Base-by-base conservation (phyloP, 2,888 invertebrate species). In the Dolomedes plantarius region DNA sequence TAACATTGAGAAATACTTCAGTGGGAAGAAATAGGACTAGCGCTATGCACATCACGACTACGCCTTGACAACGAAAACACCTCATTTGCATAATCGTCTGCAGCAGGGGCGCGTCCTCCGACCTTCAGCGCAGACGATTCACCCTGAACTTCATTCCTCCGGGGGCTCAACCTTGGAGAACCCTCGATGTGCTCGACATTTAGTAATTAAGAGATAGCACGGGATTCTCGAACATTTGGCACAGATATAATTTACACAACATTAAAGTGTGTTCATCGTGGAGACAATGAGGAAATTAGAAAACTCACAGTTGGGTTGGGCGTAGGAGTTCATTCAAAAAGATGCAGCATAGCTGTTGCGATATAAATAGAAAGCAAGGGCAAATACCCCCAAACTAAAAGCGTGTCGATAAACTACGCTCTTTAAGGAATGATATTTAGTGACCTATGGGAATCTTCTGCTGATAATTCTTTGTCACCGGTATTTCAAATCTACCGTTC, bases 101-200 rank as follows among this genome's bases (percentile, higher is more conserved):
- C 27, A 72, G 46, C 16, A 46, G 31, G 39, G 71, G 79, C 64
- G 72, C 46, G 72, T 65, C 65, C 36, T 7, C 29, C 28, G 73
- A 80, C 80, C 80, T 80, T 80, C 67, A 73, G 11, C n/a, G 28
- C 9, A 69, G 41, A 29, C 72, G 36, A 50, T 41, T 71, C 39
- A 73, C 80, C 80, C 36, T 80, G 80, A 80, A 80, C 80, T 80
- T 80, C 67, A 56, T 71, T 73, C 65, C 64, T 78, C 29, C 32
- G 73, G 13, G 19, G 56, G 28, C 46, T n/a, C 16, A 72, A 32
- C 79, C 79, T 79, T 79, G 73, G 62, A 73, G 50, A 56, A 3
- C 56, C 50, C 39, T 1, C 7, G 23, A 5, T 69, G 11, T 36
- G 41, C 19, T 62, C 67, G 56, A 56, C 16, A 62, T 56, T 46